Percentiles rank a stretch among this genome's conserved stretches.
phyloP scores from a whole-genome alignment of 2,888 invertebrate genomes.

The Ochropleura leucogaster region DNA sequence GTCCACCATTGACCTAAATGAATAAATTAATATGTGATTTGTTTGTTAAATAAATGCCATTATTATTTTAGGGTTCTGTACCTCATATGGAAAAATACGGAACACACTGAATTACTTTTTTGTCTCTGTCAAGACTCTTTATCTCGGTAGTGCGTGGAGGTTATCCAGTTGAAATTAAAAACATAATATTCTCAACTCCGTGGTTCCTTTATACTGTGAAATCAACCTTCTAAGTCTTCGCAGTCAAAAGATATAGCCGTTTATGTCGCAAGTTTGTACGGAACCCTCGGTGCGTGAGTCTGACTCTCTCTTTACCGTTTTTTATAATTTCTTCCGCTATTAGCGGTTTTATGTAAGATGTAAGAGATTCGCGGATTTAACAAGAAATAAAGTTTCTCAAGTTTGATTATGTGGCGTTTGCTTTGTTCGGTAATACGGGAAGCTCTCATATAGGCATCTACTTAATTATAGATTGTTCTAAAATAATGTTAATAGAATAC shows the following conservation, averaged over 20 bases:
- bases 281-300: no score
- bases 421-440: slow-evolving; percentile 20
- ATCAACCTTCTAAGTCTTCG: no score
- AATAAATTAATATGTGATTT: slow-evolving; percentile 29
- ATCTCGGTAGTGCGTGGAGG: no score
- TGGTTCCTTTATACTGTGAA: no score
- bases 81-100: no score
- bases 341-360: slow-evolving; percentile 37
- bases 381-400: slow-evolving; percentile 2
- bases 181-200: no score
- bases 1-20: slow-evolving; percentile 41
- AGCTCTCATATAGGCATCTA: not conserved
- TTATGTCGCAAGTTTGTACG: no score
- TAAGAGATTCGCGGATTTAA: slow-evolving; percentile 24
- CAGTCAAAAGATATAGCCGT: no score
- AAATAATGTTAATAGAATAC: not conserved
- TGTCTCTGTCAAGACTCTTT: no score
- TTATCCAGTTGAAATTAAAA: no score
- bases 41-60: not conserved
- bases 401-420: not conserved
- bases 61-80: no score
- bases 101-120: no score
- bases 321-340: slow-evolving; percentile 29
- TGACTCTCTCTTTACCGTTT: not conserved
- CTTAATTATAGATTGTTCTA: slow-evolving; percentile 1